Evolutionary conservation across 2,113 vertebrate species (phyloP).

Genomic region (Thoracochromis brauschi): DNA sequence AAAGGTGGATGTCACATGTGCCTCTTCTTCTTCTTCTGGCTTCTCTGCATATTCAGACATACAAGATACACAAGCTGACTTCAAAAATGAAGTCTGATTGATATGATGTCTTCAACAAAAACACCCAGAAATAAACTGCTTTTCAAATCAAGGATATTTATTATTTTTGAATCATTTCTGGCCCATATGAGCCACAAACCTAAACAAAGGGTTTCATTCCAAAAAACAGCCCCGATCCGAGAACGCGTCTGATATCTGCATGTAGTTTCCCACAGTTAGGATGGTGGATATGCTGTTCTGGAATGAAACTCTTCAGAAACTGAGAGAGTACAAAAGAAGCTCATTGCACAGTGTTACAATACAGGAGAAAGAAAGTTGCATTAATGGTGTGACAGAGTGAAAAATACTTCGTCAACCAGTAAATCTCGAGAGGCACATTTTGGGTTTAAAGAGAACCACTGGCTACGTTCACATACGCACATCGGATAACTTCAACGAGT

Average conservation of each 20-base stretch:
- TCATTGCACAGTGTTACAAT: background rate
- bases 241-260: background rate
- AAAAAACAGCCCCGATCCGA: background rate
- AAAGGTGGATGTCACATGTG: background rate
- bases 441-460: slow-evolving; percentile 1
- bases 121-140: background rate
- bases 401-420: slow-evolving; percentile 3
- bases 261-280: background rate
- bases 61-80: background rate
- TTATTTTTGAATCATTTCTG: background rate
- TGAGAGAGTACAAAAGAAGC: background rate
- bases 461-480: background rate
- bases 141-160: slow-evolving; percentile 18
- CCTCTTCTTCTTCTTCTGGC: background rate
- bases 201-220: background rate
- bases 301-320: background rate
- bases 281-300: background rate
- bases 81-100: background rate
- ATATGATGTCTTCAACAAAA: background rate
- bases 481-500: background rate
- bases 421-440: slow-evolving; percentile 43
- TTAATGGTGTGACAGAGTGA: slow-evolving; percentile 11
- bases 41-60: background rate
- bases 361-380: background rate
- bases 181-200: background rate